These are phyloP conservation scores for Stichopus horrens DNA, from an alignment of 53 echinoderm and acorn worm genomes.

Conservation along the genomic window DNA sequence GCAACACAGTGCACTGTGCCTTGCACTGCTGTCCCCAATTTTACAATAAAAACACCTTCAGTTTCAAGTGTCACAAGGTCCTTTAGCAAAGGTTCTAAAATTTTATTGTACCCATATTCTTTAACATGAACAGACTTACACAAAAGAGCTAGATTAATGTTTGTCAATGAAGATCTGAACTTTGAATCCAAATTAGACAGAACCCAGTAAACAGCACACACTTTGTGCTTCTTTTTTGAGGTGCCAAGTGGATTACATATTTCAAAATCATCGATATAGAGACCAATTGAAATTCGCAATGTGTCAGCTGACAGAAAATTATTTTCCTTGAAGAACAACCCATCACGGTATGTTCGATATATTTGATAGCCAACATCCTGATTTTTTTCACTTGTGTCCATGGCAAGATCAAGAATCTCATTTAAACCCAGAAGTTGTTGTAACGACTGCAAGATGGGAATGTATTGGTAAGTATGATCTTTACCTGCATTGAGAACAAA, in stretches of 20 bases:
- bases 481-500: conserved; percentile 33
- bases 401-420: conserved; percentile 32
- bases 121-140: conserved; percentile 46
- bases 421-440: conserved; percentile 39
- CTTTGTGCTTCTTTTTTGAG: conserved; percentile 54
- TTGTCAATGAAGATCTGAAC: conserved; percentile 20
- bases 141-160: conserved; percentile 28
- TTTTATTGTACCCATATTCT: conserved; percentile 44
- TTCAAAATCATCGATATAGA: conserved; percentile 53
- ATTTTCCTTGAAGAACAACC: conserved; percentile 40
- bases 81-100: conserved; percentile 49
- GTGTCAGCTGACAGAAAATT: conserved; percentile 16
- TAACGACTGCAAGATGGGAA: conserved; percentile 23
- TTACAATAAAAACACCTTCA: conserved; percentile 31
- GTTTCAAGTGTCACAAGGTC: conserved; percentile 27
- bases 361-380: not conserved
- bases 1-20: conserved; percentile 48
- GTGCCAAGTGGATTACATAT: conserved; percentile 53
- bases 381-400: not conserved
- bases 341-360: conserved; percentile 51
- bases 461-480: conserved; percentile 38
- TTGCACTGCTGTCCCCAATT: conserved; percentile 43
- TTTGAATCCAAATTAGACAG: conserved; percentile 43
- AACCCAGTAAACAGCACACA: conserved; percentile 51
- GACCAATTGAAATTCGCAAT: conserved; percentile 38